These are phyloP conservation scores for Archilochus colubris DNA, from an alignment of 2,113 vertebrate genomes.

Conservation along the genomic window DNA sequence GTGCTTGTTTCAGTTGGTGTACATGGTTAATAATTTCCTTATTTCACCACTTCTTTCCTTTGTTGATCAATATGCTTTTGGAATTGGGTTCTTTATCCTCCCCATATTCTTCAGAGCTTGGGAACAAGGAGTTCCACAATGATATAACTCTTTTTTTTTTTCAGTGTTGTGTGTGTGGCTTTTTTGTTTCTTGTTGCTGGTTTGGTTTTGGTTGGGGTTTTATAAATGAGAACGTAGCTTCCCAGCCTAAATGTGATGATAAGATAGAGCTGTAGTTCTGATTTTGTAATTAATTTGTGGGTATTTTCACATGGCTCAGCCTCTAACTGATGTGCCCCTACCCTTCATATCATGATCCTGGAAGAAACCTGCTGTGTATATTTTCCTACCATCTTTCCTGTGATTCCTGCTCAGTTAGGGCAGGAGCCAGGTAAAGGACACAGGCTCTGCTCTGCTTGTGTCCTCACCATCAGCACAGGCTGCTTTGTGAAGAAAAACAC, in stretches of 20 bases:
- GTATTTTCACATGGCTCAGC: neutral
- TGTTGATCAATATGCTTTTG: neutral
- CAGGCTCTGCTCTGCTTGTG: neutral
- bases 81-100: neutral
- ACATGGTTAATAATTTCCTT: neutral
- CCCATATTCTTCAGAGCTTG: neutral
- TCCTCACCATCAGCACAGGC: neutral
- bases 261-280: neutral
- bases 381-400: neutral
- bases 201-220: neutral
- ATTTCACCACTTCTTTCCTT: neutral
- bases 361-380: neutral
- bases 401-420: neutral
- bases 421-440: too few species aligned
- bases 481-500: neutral
- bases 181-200: neutral
- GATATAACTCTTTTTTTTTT: neutral
- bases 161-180: neutral
- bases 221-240: neutral
- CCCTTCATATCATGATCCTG: neutral
- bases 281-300: neutral
- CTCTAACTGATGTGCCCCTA: neutral
- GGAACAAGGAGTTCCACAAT: neutral
- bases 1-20: neutral
- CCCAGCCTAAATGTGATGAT: neutral